Base-by-base conservation (phyloP, 2,888 invertebrate species). In the Ephialtes manifestator region DNA sequence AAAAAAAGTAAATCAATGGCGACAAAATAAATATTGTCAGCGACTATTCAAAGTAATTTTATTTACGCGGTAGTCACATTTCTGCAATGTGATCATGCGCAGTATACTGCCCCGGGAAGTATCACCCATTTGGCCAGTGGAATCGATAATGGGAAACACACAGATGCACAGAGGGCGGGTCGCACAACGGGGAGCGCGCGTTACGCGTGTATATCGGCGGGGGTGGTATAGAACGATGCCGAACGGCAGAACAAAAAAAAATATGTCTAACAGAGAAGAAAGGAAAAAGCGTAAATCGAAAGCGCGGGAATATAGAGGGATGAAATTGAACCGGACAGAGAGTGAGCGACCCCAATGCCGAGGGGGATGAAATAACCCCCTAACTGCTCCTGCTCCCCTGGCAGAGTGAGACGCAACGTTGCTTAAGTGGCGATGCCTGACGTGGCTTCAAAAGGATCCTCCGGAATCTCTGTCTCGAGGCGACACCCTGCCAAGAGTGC, bases 391-490 rank as follows among this genome's bases (percentile, higher is more conserved):
- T 93, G 92, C 86, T 87, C 88, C 89, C 93, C 93, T 93, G 92
- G 90, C 89, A 90, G 83, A 91, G 92, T 92, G 93, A 93, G 93
- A 93, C 89, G 92, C 88, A 87, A 88, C 86, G 90, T 88, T 93
- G 93, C 93, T 93, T 92, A 93, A 93, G 93, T 93, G 92, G 89
- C 89, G 80, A 67, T 68, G 35, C 74, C 82, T 84, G 55, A 86
- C 79, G 76, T 80, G 75, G 51, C 51, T 76, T 81, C 84, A 35
- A 35, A 89, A 90, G 90, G 89, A 70, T 82, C 20, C 82, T 63
- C 31, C 48, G 31, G 74, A 70, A 80, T 86, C 81, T 89, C 31
- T 55, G 67, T 91, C 91, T 90, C 89, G 89, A 90, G 90, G 89
- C 87, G 89, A 74, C 81, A 86, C 83, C 74, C 84, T 76, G 84